phyloP scores from a whole-genome alignment of 2,888 invertebrate genomes.

The Diabrotica balteata region DNA sequence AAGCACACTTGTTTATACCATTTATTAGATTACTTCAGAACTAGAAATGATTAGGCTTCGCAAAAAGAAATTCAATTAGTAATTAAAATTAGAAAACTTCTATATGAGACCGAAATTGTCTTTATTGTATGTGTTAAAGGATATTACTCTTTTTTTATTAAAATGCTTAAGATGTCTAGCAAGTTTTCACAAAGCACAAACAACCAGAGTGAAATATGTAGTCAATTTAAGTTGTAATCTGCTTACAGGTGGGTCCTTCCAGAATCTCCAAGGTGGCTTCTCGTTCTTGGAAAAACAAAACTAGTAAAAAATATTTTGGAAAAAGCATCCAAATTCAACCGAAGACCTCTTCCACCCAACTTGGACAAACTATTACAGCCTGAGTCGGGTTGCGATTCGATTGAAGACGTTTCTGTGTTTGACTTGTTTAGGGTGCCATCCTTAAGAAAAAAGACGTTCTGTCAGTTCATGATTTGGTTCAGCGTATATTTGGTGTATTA shows the following conservation, averaged over 20 bases:
- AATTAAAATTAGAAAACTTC: no score
- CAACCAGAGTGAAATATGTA: no score
- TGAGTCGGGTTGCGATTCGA: conserved; percentile 58
- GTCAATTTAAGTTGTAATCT: no score
- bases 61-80: no score
- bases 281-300: conserved; percentile 74
- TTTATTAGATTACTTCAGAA: no score
- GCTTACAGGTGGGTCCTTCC: conserved; percentile 73
- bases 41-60: no score
- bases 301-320: conserved; percentile 73
- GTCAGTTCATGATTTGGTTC: conserved; percentile 79
- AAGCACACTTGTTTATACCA: no score
- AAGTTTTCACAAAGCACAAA: no score
- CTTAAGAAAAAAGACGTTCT: conserved; percentile 72
- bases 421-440: conserved; percentile 72
- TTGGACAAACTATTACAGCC: conserved; percentile 72
- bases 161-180: no score
- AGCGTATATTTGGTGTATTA: conserved; percentile 80
- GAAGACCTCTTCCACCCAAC: conserved; percentile 69
- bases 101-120: no score
- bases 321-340: conserved; percentile 72
- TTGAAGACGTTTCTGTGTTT: conserved; percentile 62
- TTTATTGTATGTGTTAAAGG: no score
- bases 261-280: conserved; percentile 82
- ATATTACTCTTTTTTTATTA: no score